Evolutionary conservation across 2,113 vertebrate species (phyloP), one percentile per base, ranked within the genome.

Genomic region (Orcinus orca): DNA sequence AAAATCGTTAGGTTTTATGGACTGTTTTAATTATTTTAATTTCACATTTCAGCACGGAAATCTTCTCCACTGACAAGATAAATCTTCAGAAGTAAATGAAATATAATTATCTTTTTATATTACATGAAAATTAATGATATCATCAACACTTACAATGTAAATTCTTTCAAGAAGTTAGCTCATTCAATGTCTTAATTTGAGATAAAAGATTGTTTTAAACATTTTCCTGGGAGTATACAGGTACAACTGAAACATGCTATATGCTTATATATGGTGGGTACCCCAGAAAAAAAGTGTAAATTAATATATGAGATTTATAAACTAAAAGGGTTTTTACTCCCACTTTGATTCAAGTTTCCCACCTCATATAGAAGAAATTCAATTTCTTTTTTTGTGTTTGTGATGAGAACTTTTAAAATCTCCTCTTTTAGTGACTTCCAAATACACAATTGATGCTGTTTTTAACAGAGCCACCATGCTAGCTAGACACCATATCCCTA

Each of bases 81-180:
- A 85, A 97, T 90, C 38, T 71, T 86, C 63, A 79, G 11, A 84
- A 97, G 96, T 70, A 96, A 97, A 80, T 96, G 82, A 98, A 96
- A 97, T 97, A 95, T 90, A 97, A 96, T 96, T 95, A 88, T 83
- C 55, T 94, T 98, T 98, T 44, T 14, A 94, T 97, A 93, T 96
- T 97, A 79, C 53, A 90, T 95, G 33, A 85, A 97, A 98, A 98
- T 97, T 85, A 97, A 96, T 95, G 85, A 97, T 93, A 96, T 83
- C 93, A 89, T 96, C 58, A 96, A 67, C 10, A 26, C 10, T 92
- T 98, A 95, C 68, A 92, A 90, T 31, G 15, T 6, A 73, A 85
- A 12, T 96, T 94, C 88, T 41, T 88, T 97, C 14, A 85, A 68
- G 62, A 95, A 94, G 9, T 23, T 41, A 97, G 85, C 90, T 36